Evolutionary conservation across 1,140 invertebrate species (phyloP), one percentile per base, ranked within the genome.

Genomic region (Leptestheria dahalacensis): DNA sequence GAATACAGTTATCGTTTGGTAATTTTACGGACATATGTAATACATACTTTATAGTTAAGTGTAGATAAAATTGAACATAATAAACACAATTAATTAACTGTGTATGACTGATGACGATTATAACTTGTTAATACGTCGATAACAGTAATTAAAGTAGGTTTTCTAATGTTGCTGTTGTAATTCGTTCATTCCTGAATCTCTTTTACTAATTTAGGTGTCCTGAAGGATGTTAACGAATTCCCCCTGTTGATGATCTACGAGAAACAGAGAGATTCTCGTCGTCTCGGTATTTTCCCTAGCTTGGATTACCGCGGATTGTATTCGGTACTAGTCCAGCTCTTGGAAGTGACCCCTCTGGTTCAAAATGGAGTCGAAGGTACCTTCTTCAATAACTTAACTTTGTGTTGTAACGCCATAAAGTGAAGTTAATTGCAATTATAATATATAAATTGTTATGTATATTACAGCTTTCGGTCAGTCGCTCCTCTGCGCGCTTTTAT

Each of bases 301-400:
- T 77, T 97, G 61, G 93, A 97, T 75, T 97, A 97, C 72, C 89
- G 88, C 71, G 89, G 88, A 41, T 76, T 97, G 49, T 95, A 92
- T 70, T 86, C 86, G 69, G 86, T 86, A 11, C 74, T 92, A 46
- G 85, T 86, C 50, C 86, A 90, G 69, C 73, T 88, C 55, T 76
- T 85, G 63, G 90, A 93, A 72, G 83, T 89, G 23, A 83, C 88
- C 46, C 82, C 88, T 33, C 78, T 86, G 51, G 80, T 93, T 62
- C 88, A 89, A 67, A 82, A 82, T 73, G 88, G 88, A 49, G 75
- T 89, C 62, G 82, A 86, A 69, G 81, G 89, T 91, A 71, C 25
- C 46, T 47, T n/a, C n/a, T n/a, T n/a, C n/a, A n/a, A 11, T 47
- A 11, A 47, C n/a, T n/a, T 47, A n/a, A 47, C 26, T 51, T 9